Conservation (phyloP, 2,797 vertebrate species). For the Numenius phaeopus region DNA sequence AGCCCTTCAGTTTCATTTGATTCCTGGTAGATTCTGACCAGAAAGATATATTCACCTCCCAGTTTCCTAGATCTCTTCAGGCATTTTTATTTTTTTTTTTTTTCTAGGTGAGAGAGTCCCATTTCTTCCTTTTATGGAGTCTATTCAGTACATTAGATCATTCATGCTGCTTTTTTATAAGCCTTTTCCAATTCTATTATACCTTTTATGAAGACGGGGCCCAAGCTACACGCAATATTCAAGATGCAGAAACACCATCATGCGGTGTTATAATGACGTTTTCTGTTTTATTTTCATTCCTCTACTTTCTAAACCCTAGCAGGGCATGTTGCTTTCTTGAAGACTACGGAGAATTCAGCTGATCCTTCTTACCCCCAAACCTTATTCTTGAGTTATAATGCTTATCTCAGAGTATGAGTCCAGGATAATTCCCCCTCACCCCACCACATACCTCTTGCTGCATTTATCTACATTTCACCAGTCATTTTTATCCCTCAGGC, state of each 20-base stretch:
- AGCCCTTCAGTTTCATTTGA: neutral
- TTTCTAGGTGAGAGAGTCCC: neutral
- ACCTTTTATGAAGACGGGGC: neutral
- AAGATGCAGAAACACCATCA: neutral
- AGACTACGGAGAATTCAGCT: neutral
- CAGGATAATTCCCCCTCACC: neutral
- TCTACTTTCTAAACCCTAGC: neutral
- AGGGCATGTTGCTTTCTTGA: neutral
- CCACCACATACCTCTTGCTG: accelerated
- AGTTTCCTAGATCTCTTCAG: neutral
- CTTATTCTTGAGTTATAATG: neutral
- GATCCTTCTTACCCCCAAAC: neutral
- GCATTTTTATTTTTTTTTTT: neutral
- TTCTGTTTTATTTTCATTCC: neutral
- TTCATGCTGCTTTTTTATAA: neutral
- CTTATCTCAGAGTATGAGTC: neutral
- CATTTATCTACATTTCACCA: neutral
- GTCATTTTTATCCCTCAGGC: accelerated
- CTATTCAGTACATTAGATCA: neutral
- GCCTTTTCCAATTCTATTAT: neutral
- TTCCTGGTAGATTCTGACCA: neutral
- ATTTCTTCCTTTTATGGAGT: neutral
- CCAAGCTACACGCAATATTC: neutral
- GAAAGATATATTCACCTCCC: neutral
- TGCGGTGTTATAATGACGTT: neutral